These are phyloP conservation scores for Narcine bancroftii DNA, from an alignment of 2,113 vertebrate genomes.

Conservation along the genomic window DNA sequence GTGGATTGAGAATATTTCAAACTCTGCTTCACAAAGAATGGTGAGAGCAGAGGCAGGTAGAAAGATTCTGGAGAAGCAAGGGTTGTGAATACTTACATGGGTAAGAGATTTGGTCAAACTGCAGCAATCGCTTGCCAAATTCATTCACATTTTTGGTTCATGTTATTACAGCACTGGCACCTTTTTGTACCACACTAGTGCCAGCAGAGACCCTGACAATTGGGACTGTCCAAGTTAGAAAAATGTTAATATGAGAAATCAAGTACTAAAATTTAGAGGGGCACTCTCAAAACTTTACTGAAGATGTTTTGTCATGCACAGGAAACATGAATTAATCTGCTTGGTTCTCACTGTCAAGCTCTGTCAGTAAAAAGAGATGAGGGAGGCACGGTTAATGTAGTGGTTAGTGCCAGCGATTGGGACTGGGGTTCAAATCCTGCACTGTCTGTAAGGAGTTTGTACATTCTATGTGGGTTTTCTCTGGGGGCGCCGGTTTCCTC, in stretches of 20 bases:
- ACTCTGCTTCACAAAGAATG: too few species aligned
- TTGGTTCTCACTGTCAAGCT: neutral
- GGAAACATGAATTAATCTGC: neutral
- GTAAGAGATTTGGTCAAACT: neutral
- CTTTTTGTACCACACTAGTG: neutral
- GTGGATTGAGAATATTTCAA: too few species aligned
- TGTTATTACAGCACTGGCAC: neutral
- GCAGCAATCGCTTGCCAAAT: neutral
- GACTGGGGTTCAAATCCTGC: too few species aligned
- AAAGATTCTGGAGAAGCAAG: too few species aligned
- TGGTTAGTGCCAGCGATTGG: too few species aligned
- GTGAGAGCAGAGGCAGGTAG: too few species aligned
- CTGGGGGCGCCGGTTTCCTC: too few species aligned
- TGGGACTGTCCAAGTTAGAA: neutral
- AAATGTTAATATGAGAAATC: neutral
- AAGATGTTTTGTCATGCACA: too few species aligned
- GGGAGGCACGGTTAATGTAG: too few species aligned
- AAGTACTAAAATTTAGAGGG: neutral
- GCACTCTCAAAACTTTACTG: neutral
- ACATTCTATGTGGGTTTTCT: too few species aligned
- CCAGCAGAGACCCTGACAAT: neutral
- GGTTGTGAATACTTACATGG: too few species aligned
- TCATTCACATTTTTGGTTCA: neutral
- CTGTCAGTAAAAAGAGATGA: neutral
- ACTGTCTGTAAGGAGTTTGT: too few species aligned